Evolutionary conservation across 2,888 invertebrate genomes (phyloP).

Genomic region (Unio delphinus): DNA sequence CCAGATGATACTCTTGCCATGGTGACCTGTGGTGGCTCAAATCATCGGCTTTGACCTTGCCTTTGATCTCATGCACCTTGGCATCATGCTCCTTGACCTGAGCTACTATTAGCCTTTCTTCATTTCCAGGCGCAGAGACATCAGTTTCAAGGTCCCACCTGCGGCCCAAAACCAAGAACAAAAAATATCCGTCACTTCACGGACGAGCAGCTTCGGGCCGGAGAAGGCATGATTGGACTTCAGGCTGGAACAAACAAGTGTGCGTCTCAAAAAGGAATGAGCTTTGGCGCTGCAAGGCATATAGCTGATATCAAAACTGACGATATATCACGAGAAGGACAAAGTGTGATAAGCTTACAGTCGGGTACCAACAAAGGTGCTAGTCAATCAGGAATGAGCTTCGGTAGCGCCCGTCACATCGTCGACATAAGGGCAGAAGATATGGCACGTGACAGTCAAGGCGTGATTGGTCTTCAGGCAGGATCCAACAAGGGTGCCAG

Average conservation of each 20-base stretch:
- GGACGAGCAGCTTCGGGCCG: constrained; percentile 58
- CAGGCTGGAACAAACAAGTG: constrained; percentile 70
- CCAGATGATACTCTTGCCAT: no score
- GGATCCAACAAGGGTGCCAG: constrained; percentile 63
- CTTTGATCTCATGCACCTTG: no score
- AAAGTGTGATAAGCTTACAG: constrained; percentile 57
- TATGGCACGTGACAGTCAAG: constrained; percentile 40
- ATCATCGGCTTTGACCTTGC: no score
- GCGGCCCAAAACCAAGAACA: constrained; percentile 65
- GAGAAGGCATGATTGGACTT: constrained; percentile 63
- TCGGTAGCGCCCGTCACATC: constrained; percentile 54
- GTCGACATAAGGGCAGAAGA: constrained; percentile 40
- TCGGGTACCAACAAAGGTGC: constrained; percentile 64
- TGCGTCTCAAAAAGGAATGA: constrained; percentile 69
- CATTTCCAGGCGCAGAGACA: constrained; percentile 60
- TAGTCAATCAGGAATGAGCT: constrained; percentile 58
- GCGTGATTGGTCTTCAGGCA: constrained; percentile 57
- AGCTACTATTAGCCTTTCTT: not conserved
- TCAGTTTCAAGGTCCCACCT: constrained; percentile 61
- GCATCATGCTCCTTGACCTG: no score
- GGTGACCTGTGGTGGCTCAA: no score
- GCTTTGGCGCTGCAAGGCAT: constrained; percentile 55
- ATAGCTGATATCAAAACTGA: constrained; percentile 58
- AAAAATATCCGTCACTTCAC: constrained; percentile 59
- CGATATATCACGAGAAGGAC: constrained; percentile 50